phyloP scores from a whole-genome alignment of 2,888 invertebrate species.

The Netelia inedita region DNA sequence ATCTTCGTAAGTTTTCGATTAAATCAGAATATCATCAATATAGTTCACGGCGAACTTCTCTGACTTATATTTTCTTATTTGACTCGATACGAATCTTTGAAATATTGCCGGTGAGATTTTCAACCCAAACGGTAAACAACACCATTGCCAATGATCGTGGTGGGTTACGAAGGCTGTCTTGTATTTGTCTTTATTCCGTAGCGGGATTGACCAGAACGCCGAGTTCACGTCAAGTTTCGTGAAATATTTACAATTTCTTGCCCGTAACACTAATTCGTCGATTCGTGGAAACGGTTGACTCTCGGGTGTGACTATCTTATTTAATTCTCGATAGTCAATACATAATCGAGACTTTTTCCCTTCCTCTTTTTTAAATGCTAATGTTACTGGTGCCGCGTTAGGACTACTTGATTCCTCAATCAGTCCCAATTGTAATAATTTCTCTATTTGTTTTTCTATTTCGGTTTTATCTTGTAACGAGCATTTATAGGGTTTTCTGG shows the following conservation, averaged over 20 bases:
- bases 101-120: slow-evolving; percentile 57
- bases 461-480: slow-evolving; percentile 26
- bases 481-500: background rate
- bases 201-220: slow-evolving; percentile 47
- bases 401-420: slow-evolving; percentile 28
- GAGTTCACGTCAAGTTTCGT: slow-evolving; percentile 63
- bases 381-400: slow-evolving; percentile 16
- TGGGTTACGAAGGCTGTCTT: slow-evolving; percentile 47
- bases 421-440: slow-evolving; percentile 1
- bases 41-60: slow-evolving; percentile 48
- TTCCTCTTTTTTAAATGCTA: slow-evolving; percentile 11
- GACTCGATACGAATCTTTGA: slow-evolving; percentile 60
- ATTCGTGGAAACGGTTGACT: slow-evolving; percentile 67
- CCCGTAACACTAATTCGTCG: slow-evolving; percentile 67
- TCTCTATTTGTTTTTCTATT: slow-evolving; percentile 13
- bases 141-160: slow-evolving; percentile 46
- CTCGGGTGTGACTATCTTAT: slow-evolving; percentile 61
- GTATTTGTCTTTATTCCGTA: slow-evolving; percentile 31
- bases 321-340: slow-evolving; percentile 31
- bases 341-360: slow-evolving; percentile 21
- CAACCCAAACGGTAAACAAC: slow-evolving; percentile 51
- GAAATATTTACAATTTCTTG: slow-evolving; percentile 62
- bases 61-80: slow-evolving; percentile 52
- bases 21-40: slow-evolving; percentile 50
- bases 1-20: slow-evolving; percentile 44